Conservation (phyloP, 2,888 invertebrate species). For the Drosophila stalkeri region DNA sequence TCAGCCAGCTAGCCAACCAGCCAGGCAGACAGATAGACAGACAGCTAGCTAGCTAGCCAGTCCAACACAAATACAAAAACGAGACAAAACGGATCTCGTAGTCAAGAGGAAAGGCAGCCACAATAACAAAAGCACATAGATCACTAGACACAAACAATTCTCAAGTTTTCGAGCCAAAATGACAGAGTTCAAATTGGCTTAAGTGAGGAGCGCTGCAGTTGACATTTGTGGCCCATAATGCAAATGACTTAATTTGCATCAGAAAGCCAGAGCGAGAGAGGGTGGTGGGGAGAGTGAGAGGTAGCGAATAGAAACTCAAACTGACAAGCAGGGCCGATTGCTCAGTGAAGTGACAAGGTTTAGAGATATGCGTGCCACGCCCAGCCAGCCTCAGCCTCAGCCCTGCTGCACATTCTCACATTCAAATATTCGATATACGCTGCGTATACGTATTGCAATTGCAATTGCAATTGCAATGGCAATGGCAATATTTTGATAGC, state of each 20-base stretch:
- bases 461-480: conserved; percentile 25
- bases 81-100: conserved; percentile 34
- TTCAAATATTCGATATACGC: conserved; percentile 35
- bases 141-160: conserved; percentile 12
- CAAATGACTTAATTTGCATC: conserved; percentile 55
- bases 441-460: conserved; percentile 62
- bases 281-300: too few species aligned
- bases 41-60: conserved; percentile 19
- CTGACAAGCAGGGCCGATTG: conserved; percentile 48
- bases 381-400: background rate
- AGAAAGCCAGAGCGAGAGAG: background rate
- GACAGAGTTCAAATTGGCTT: conserved; percentile 52
- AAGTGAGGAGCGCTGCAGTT: conserved; percentile 29
- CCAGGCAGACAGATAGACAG: conserved; percentile 15
- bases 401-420: conserved; percentile 28
- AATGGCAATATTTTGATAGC: conserved; percentile 42
- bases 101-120: conserved; percentile 12
- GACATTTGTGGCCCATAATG: conserved; percentile 16
- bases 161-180: conserved; percentile 35
- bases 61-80: conserved; percentile 18
- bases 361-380: conserved; percentile 19
- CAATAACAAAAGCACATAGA: conserved; percentile 12
- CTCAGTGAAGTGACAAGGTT: conserved; percentile 64
- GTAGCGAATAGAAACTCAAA: background rate
- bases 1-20: conserved; percentile 22